These are phyloP conservation scores for Bubo blakistoni DNA, from an alignment of 2,113 vertebrate species.

Conservation along the genomic window DNA sequence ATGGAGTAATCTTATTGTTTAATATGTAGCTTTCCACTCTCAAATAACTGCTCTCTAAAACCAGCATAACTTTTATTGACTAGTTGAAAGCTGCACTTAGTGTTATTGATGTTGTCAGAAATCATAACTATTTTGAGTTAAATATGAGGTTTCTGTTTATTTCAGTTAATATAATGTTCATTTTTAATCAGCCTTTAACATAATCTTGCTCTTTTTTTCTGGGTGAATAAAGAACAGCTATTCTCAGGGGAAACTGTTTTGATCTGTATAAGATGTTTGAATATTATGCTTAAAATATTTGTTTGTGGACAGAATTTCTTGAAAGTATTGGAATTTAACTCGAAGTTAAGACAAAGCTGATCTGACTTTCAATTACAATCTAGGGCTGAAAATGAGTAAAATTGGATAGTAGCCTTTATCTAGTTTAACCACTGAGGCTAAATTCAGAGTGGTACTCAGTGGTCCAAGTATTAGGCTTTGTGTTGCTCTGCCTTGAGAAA, in stretches of 20 bases:
- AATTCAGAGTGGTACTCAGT: background rate
- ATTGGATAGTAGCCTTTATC: background rate
- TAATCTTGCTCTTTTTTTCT: background rate
- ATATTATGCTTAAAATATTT: background rate
- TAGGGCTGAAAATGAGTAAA: background rate
- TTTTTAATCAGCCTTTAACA: conserved; percentile 7
- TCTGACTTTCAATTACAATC: background rate
- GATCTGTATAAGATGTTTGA: background rate
- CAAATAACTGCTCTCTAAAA: background rate
- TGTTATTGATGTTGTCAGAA: conserved; percentile 31
- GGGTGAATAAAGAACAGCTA: background rate
- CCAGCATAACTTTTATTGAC: background rate
- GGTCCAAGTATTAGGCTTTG: background rate
- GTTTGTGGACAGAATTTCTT: background rate
- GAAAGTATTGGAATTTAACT: background rate
- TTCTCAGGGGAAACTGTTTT: background rate
- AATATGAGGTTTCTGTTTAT: background rate
- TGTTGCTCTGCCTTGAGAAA: background rate
- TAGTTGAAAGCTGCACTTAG: conserved; percentile 34
- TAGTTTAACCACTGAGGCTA: background rate
- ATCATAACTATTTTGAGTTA: background rate
- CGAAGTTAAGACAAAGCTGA: background rate
- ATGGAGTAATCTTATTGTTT: conserved; percentile 23
- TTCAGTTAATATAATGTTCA: background rate
- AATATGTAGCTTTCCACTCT: background rate